Evolutionary conservation across 2,113 vertebrate species (phyloP), one percentile per base, ranked within the genome.

Genomic region (Salvelinus alpinus): DNA sequence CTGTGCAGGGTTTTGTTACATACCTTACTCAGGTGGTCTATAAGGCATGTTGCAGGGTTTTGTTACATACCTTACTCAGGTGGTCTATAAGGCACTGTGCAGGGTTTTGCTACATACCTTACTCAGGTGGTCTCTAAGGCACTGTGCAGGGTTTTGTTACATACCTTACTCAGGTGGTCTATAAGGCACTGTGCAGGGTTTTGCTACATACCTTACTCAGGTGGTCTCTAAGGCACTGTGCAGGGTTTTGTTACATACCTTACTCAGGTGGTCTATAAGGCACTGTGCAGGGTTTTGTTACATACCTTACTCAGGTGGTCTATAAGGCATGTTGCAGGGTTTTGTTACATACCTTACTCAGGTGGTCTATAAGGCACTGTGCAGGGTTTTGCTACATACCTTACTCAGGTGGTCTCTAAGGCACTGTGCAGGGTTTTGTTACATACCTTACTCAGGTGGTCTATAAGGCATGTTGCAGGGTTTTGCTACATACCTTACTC

Each of bases 251-350:
- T 8, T 13, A 65, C 66, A 6, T 31, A 69, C 94, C 90, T 92
- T 91, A 57, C 78, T 87, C 66, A 94, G 84, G 75, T 94, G 91
- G 80, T 94, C 94, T 66, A 91, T 80, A 71, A 94, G 88, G 74
- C 94, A 95, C n/a, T 66, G 85, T 0, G 85, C 64, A 0, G 94
- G 85, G 12, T 67, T n/a, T n/a, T n/a, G n/a, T n/a, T n/a, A n/a
- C n/a, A n/a, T n/a, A n/a, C n/a, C n/a, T n/a, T n/a, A n/a, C n/a
- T 87, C 68, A 94, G 83, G 76, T 94, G 91, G 80, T 94, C 93
- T 68, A 91, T 79, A 70, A 94, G 24, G 25, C 14, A 27, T 14
- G 1, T 7, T 38, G 34, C 34, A 38, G 7, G 34, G 34, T 38
- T 38, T 38, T 9, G 74, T 8, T 13, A 65, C 66, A 6, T 31